These are phyloP conservation scores for Orchestes rusci DNA, from an alignment of 2,888 invertebrate genomes.

Conservation along the genomic window DNA sequence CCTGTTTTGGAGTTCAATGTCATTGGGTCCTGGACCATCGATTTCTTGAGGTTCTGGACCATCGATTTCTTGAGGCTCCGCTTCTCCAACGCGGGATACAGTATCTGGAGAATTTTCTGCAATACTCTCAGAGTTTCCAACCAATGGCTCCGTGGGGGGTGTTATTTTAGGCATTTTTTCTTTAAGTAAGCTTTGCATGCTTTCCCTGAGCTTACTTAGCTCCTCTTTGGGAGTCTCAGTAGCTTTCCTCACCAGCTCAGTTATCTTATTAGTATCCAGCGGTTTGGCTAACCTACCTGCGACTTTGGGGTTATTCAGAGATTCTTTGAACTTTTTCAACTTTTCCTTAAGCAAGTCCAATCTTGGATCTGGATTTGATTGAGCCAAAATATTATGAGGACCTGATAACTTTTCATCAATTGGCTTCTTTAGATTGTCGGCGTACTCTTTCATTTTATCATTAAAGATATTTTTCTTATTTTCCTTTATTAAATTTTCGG, in stretches of 20 bases:
- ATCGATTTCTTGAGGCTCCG: background rate
- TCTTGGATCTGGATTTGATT: slow-evolving; percentile 5
- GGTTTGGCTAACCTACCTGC: background rate
- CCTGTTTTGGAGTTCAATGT: background rate
- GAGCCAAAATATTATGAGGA: too few relatives aligned
- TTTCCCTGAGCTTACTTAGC: slow-evolving; percentile 5
- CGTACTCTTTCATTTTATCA: slow-evolving; percentile 10
- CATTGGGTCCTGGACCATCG: background rate
- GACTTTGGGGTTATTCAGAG: slow-evolving; percentile 7
- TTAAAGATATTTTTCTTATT: slow-evolving; percentile 7
- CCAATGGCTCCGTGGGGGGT: background rate
- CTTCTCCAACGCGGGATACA: too few relatives aligned
- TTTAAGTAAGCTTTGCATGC: slow-evolving; percentile 7
- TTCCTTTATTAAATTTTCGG: too few relatives aligned
- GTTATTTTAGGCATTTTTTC: background rate
- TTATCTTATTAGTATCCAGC: slow-evolving; percentile 1
- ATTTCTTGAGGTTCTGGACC: background rate
- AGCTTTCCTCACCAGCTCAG: slow-evolving; percentile 1
- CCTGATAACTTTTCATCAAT: slow-evolving; percentile 2
- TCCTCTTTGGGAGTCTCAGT: slow-evolving; percentile 8
- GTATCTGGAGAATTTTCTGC: slow-evolving; percentile 3
- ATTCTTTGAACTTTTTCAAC: slow-evolving; percentile 6
- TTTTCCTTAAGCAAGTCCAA: slow-evolving; percentile 9
- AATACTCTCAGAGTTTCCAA: background rate
- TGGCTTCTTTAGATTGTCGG: slow-evolving; percentile 9